A percentile compares a stretch with the other conserved stretches of the same genome.
These are phyloP conservation scores for Cecropterus lyciades DNA, from an alignment of 1,140 invertebrate species.

Conservation along the genomic window DNA sequence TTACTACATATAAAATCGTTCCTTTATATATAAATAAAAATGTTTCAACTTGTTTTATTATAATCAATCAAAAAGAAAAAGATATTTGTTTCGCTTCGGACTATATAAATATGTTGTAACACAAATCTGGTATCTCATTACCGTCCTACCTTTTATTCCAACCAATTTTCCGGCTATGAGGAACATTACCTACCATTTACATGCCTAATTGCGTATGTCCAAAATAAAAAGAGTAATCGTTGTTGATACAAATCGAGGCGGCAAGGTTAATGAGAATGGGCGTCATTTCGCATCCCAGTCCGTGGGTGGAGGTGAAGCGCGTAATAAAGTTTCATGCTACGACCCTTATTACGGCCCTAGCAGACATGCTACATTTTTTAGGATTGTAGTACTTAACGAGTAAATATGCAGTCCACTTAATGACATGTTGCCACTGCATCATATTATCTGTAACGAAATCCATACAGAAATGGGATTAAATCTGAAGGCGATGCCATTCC, in stretches of 20 bases:
- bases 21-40: too few relatives aligned
- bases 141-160: slow-evolving; percentile 7
- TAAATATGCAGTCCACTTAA: too few relatives aligned
- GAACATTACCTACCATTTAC: slow-evolving; percentile 21
- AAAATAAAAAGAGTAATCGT: slow-evolving; percentile 54
- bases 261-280: slow-evolving; percentile 70
- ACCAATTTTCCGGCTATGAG: slow-evolving; percentile 10
- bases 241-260: slow-evolving; percentile 54
- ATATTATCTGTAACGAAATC: too few relatives aligned
- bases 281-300: slow-evolving; percentile 61
- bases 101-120: neutral
- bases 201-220: slow-evolving; percentile 31
- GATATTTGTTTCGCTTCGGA: too few relatives aligned
- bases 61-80: too few relatives aligned
- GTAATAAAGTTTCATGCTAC: slow-evolving; percentile 67
- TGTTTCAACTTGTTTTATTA: too few relatives aligned
- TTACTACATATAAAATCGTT: too few relatives aligned
- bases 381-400: too few relatives aligned
- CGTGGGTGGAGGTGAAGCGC: slow-evolving; percentile 55
- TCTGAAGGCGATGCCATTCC: too few relatives aligned
- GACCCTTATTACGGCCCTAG: slow-evolving; percentile 58
- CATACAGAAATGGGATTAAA: too few relatives aligned
- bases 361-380: too few relatives aligned
- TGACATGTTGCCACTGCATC: too few relatives aligned
- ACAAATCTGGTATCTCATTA: slow-evolving; percentile 17